Conservation (phyloP, 2,113 vertebrate genomes). For the Trachemys scripta region DNA sequence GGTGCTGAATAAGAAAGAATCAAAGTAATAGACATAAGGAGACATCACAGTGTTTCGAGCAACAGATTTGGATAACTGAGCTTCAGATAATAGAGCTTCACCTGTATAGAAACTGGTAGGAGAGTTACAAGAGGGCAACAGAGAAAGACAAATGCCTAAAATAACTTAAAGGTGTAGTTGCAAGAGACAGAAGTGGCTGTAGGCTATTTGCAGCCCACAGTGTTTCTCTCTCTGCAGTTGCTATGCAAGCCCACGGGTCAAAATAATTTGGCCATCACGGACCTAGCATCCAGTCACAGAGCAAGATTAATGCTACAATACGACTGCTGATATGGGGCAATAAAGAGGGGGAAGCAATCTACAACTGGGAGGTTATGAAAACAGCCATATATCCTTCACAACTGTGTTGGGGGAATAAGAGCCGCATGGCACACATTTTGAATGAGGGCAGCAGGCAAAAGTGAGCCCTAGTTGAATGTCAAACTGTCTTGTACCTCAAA, state of each 20-base stretch:
- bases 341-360: neutral
- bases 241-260: neutral
- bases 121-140: neutral
- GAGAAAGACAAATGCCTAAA: neutral
- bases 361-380: neutral
- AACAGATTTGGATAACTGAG: neutral
- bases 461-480: neutral
- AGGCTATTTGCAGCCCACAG: neutral
- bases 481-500: slow-evolving; percentile 19
- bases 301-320: rapidly evolving
- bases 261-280: neutral
- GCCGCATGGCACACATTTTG: neutral
- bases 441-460: slow-evolving; percentile 5
- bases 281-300: neutral
- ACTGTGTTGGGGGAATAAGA: neutral
- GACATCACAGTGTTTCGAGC: neutral
- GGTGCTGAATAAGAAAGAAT: slow-evolving; percentile 43
- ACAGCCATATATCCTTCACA: neutral
- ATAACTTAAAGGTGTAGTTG: neutral
- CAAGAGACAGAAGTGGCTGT: rapidly evolving
- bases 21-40: slow-evolving; percentile 44
- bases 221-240: neutral
- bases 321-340: neutral
- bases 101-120: neutral
- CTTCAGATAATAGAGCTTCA: neutral